Conservation (phyloP, 2,888 invertebrate species). For the Pachliopta kotzebuea region DNA sequence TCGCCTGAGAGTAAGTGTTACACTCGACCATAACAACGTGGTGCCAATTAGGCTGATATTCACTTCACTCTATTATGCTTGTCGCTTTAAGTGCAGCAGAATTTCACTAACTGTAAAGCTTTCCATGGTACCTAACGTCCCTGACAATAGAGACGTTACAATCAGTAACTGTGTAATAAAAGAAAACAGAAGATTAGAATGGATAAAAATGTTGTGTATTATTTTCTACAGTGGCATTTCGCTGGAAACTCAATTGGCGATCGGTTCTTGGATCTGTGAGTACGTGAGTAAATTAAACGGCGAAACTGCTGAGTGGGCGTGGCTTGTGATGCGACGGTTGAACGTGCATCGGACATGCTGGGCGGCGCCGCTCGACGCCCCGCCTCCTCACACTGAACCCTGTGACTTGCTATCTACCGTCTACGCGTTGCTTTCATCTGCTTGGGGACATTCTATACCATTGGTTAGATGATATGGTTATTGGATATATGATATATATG, state of each 20-base stretch:
- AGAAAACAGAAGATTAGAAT: no score
- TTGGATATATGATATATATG: no score
- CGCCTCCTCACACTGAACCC: conserved; percentile 38
- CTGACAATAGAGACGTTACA: neutral
- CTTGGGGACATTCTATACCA: conserved; percentile 71
- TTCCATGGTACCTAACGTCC: neutral
- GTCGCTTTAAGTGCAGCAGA: no score
- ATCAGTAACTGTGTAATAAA: no score
- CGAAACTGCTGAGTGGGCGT: conserved; percentile 51
- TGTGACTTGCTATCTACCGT: conserved; percentile 45
- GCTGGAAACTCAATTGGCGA: conserved; percentile 50
- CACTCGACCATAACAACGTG: no score
- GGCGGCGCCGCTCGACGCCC: conserved; percentile 46
- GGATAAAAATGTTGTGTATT: neutral
- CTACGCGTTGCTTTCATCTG: conserved; percentile 51
- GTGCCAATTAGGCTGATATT: no score
- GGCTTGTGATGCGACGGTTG: conserved; percentile 52
- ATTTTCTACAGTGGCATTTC: conserved; percentile 54
- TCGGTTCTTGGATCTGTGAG: conserved; percentile 55
- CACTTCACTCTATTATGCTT: no score
- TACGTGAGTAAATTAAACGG: conserved; percentile 22
- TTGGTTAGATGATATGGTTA: conserved; percentile 48
- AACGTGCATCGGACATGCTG: conserved; percentile 58
- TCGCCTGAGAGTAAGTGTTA: no score
- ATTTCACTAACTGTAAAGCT: no score